These are phyloP conservation scores for Virgularia gustaviana DNA, from an alignment of 92 coral and sea anemone species.

Conservation along the genomic window DNA sequence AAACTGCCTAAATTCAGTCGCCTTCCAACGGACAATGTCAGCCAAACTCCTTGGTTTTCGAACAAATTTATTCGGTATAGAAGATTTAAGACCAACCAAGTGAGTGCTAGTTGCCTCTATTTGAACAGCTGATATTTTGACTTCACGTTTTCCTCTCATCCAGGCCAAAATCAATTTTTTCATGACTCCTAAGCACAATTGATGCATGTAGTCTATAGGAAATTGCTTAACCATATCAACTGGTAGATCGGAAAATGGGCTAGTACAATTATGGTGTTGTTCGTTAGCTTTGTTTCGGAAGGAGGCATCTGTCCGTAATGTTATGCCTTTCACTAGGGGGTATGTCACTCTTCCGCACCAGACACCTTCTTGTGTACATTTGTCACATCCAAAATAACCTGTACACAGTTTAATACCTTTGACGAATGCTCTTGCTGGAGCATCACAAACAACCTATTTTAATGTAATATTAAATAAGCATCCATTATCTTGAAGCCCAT, in stretches of 20 bases:
- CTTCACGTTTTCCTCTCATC: slow-evolving; percentile 11
- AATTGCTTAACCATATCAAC: too few relatives aligned
- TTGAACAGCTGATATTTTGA: slow-evolving; percentile 1
- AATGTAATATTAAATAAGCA: not conserved
- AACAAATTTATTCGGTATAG: not conserved
- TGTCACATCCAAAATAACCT: too few relatives aligned
- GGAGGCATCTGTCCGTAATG: not conserved
- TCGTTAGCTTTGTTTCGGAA: not conserved
- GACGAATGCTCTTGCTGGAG: too few relatives aligned
- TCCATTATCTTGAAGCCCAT: not conserved
- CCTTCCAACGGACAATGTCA: slow-evolving; percentile 3
- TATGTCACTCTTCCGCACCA: slow-evolving; percentile 1
- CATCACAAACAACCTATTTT: too few relatives aligned
- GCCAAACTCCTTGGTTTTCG: slow-evolving; percentile 6
- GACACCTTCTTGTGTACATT: not conserved
- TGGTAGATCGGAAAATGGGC: not conserved
- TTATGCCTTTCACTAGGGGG: not conserved
- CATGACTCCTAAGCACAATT: too few relatives aligned
- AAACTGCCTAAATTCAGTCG: too few relatives aligned
- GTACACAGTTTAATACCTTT: not conserved
- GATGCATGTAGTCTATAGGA: too few relatives aligned
- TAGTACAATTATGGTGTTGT: not conserved
- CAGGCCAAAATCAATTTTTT: slow-evolving; percentile 39
- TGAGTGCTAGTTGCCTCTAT: not conserved
- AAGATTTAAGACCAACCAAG: not conserved